Base-by-base conservation (phyloP, 2,888 invertebrate genomes). In the Congeria kusceri region DNA sequence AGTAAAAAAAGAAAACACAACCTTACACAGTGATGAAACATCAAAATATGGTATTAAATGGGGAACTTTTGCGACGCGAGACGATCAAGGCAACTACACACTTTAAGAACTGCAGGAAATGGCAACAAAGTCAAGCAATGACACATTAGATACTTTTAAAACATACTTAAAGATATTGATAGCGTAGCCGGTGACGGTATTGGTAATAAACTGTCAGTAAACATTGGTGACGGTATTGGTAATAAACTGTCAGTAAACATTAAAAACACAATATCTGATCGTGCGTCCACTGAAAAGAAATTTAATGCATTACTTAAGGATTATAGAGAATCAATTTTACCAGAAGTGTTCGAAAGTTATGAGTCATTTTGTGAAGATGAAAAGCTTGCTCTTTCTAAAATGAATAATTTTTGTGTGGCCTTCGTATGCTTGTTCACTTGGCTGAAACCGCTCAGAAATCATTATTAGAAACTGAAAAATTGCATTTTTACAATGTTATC, bases 1-100 rank as follows among this genome's bases (percentile, higher is more conserved):
- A 3, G 62, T 46, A 18, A n/a, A 39, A 13, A 49, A 64, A 23
- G 25, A 32, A 32, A 32, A 73, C 27, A 63, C 61, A 49, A 53
- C 65, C 58, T 23, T 68, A 20, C 39, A 75, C 23, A 68, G 64
- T 20, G 78, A 78, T n/a, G n/a, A n/a, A n/a, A n/a, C n/a, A n/a
- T n/a, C n/a, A n/a, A n/a, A n/a, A n/a, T n/a, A n/a, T n/a, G 65
- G 70, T 18, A 47, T 47, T 3, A 66, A 73, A 56, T 70, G 63
- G 62, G 70, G 70, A 20, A 62, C 70, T 28, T 70, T 62, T 63
- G 70, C 70, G 5, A 63, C 62, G 1, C 28, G 66, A 27, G 65
- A 72, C 13, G 9, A 39, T 7, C 32, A 61, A n/a, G 67, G 77
- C 20, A 44, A 66, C 23, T 72, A 72, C 29, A 39, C 46, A 1